Base-by-base conservation (phyloP, 2,888 invertebrate genomes). In the Orthosia cruda region DNA sequence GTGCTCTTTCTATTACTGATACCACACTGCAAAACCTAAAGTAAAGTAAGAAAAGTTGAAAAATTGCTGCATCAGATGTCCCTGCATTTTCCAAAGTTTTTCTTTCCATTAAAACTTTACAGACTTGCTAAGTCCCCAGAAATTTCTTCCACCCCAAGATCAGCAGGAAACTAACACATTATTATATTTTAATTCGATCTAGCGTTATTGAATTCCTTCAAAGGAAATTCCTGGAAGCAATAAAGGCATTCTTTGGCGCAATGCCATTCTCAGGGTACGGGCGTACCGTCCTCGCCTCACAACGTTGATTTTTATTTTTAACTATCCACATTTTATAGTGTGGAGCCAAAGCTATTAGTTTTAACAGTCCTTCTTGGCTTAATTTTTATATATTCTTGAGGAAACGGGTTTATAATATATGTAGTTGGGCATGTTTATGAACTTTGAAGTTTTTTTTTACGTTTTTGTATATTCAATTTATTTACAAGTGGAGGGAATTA, bases 231-330 rank as follows among this genome's bases (percentile, higher is more conserved):
- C 88, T 71, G 80, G 67, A 74, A 90, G 93, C 94, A 95, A 95
- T 95, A 95, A 95, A 93, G 95, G 89, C 92, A 95, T 95, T 95
- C 95, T 89, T 93, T 92, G 92, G 93, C 92, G 86, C 89, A 85
- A 87, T 89, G 92, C 94, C 93, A 94, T 92, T 91, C 91, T 85
- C 71, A 62, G 83, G 83, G 73, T 62, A 85, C 80, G 87, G 72
- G 68, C 68, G 71, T 78, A 84, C 85, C 86, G 65, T 74, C 76
- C 47, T 73, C 71, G 49, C 58, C 63, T 63, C 63, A 73, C 69
- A 62, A 66, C 81, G 82, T 78, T 80, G 81, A 75, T 80, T 88
- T 85, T 84, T 86, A 89, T 89, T 88, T 87, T 87, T 80, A 82
- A 88, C 76, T 75, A 81, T 69, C 71, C 63, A 57, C 83, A 63